Evolutionary conservation across 1,140 invertebrate species (phyloP).

Genomic region (Trissolcus basalis): DNA sequence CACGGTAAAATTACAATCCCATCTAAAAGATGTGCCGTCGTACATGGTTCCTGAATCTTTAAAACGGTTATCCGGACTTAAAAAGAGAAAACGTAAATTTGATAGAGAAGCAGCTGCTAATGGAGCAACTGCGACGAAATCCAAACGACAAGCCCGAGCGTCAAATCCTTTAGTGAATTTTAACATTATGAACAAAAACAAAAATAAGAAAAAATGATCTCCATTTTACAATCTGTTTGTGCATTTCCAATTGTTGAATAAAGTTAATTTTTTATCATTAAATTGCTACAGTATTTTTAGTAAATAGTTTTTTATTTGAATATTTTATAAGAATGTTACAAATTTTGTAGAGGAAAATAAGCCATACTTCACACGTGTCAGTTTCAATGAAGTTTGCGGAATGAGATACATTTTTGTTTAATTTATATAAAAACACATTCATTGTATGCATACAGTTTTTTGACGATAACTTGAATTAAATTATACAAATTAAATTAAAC

Average conservation of each 20-base stretch:
- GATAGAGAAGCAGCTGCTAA: conserved; percentile 64
- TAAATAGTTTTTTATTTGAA: conserved; percentile 76
- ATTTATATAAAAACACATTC: no score
- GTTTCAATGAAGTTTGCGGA: not conserved
- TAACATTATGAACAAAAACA: conserved; percentile 62
- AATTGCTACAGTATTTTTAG: conserved; percentile 53
- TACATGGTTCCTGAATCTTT: conserved; percentile 91
- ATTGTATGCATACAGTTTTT: no score
- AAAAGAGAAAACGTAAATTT: conserved; percentile 72
- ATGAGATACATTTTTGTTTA: not conserved
- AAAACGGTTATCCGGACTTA: conserved; percentile 78
- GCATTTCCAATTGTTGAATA: conserved; percentile 1
- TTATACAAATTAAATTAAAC: not conserved
- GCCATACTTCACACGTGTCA: not conserved
- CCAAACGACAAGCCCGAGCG: conserved; percentile 66
- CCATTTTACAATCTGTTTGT: not conserved
- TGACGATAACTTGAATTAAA: not conserved
- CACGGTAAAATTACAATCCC: conserved; percentile 87
- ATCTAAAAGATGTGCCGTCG: conserved; percentile 94
- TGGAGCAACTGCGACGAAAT: conserved; percentile 65
- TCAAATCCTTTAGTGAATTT: conserved; percentile 71
- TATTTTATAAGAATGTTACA: conserved; percentile 71
- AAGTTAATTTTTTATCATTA: conserved; percentile 1
- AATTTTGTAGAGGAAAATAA: conserved; percentile 66
- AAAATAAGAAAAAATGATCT: conserved; percentile 28